Evolutionary conservation across 2,888 invertebrate genomes (phyloP), one percentile per base, ranked within the genome.

Genomic region (Exephanes ischioxanthus): DNA sequence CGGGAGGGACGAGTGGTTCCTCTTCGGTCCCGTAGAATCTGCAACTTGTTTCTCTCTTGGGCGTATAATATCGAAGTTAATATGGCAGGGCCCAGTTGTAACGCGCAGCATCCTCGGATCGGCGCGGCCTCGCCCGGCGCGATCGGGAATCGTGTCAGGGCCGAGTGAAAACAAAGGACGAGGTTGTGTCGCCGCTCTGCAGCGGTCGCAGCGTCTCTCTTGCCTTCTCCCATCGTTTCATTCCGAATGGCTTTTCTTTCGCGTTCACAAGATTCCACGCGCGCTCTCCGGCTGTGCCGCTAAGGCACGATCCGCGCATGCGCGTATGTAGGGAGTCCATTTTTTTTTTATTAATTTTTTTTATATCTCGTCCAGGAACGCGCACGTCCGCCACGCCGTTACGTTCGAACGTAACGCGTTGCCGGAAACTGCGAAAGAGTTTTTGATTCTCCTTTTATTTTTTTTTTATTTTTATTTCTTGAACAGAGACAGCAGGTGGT

Each of bases 161-260:
- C 63, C 84, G 66, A 16, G 61, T 81, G 84, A 84, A 81, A 84
- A 84, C 77, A 84, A 80, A 82, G 76, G 76, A 80, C 73, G 73
- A 66, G 73, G 66, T 41, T 77, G 77, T 66, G 66, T 76, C 75
- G 66, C 51, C 37, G 16, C 26, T 22, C 53, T 7, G 51, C 19
- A 22, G n/a, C 37, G n/a, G 76, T 66, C 66, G 53, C 67, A 9
- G 58, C 73, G 16, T 37, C 45, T 26, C 37, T 19, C 30, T 63
- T 16, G 7, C 51, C 1, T n/a, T 63, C 75, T 41, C n/a, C 26
- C 58, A 41, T 61, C 73, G 73, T 61, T 9, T 22, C 58, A 7
- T 22, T 41, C 73, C 61, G 22, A 55, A 55, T 37, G 55, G 5
- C 37, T 22, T 22, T 22, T 72, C 55, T 26, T 41, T 55, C 19